Evolutionary conservation across 1,140 invertebrate genomes (phyloP), one percentile per base, ranked within the genome.

Genomic region (Grapholita molesta): DNA sequence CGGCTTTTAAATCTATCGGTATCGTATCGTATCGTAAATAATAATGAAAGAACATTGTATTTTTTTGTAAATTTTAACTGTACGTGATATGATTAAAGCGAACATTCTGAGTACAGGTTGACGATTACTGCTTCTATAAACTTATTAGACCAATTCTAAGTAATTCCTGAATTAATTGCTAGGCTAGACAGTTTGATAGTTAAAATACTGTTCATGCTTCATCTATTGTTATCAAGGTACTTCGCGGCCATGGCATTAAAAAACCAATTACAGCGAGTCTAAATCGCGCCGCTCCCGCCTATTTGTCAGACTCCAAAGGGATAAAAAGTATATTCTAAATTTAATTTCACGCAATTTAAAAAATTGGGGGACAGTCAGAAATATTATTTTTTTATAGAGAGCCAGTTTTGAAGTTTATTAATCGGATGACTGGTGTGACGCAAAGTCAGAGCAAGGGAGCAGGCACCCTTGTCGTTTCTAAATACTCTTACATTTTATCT

Each of bases 291-390:
- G 82, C 84, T 86, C 86, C 71, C 82, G 76, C 78, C 86, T 87
- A 89, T 91, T 91, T 91, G 86, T 91, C 87, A 91, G 84, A 88
- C 85, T 90, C 83, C 81, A 73, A 74, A 79, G 87, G 87, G 88
- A 90, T 88, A 85, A 87, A 85, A 75, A 84, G 86, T 90, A 84
- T 88, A 91, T 88, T 91, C 81, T 84, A 91, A 91, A 91, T 90
- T 91, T 91, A 91, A 91, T 91, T 91, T 91, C 86, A 91, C 89
- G 89, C 89, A 90, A 87, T 91, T 91, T 89, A 74, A 79, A 85
- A 88, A 88, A 78, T 83, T 84, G 79, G 83, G 87, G 89, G 82
- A 82, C 83, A 85, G 71, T 83, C 71, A 71, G 80, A 74, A 75
- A 77, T 83, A 82, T 86, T 85, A 88, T 85, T 89, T 89, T 86